phyloP scores from a whole-genome alignment of 2,797 vertebrate species.

The Cyclopterus lumpus region DNA sequence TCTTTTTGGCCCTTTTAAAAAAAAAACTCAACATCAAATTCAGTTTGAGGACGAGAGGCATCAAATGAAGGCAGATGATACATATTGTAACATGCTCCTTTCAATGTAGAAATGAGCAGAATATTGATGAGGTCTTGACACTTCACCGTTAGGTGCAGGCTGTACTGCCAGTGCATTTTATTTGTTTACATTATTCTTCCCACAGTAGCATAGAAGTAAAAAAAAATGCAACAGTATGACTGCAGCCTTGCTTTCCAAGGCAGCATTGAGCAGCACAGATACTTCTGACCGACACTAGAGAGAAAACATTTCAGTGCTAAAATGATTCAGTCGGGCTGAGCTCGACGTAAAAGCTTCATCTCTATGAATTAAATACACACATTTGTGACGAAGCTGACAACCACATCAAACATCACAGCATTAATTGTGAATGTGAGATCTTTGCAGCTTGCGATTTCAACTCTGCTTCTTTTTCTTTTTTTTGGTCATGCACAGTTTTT shows the following conservation, averaged over 20 bases:
- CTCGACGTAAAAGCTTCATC: constrained; percentile 19
- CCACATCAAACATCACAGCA: constrained; percentile 23
- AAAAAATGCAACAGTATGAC: constrained; percentile 31
- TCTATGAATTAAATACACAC: constrained; percentile 14
- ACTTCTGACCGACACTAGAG: constrained; percentile 46
- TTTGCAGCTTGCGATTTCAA: constrained; percentile 16
- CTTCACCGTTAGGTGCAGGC: constrained; percentile 11
- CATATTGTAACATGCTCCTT: constrained; percentile 53
- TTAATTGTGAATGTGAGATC: constrained; percentile 11
- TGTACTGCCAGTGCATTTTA: neutral
- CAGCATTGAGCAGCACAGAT: constrained; percentile 17
- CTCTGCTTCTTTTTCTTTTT: neutral
- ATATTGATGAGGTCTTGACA: constrained; percentile 42
- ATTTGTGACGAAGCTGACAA: constrained; percentile 18
- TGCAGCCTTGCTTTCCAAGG: neutral
- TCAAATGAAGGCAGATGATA: constrained; percentile 41
- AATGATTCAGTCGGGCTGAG: constrained; percentile 40
- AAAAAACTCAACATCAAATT: constrained; percentile 19
- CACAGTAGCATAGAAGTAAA: neutral
- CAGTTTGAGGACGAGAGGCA: constrained; percentile 30
- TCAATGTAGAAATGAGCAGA: constrained; percentile 56
- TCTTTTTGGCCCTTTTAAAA: neutral
- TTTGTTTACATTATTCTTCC: constrained; percentile 8
- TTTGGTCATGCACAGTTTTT: constrained; percentile 1
- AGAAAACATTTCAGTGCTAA: constrained; percentile 51